Base-by-base conservation (phyloP, 2,113 vertebrate genomes). In the Phycodurus eques region DNA sequence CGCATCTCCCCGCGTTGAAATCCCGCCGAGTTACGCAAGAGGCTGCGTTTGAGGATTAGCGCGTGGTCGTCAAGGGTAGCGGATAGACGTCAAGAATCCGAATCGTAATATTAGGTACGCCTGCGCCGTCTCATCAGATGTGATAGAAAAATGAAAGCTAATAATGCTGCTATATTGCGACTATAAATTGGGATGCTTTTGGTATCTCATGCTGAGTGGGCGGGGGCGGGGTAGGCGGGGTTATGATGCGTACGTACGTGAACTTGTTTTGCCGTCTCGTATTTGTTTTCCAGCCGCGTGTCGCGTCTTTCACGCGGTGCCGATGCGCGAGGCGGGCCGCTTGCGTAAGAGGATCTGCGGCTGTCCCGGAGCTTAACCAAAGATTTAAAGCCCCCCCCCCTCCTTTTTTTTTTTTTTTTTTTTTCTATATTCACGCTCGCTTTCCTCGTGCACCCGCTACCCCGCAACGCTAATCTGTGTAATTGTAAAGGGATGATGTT, bases 311-410 rank as follows among this genome's bases (percentile, higher is more conserved):
- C 8, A 56, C n/a, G 46, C 22, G 64, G 44, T 44, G 74, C 61
- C 56, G 82, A 76, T 77, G 72, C 71, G 74, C n/a, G 74, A 78
- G 85, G 80, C 67, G 73, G 82, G 57, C 73, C 64, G 81, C n/a
- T 92, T 92, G 87, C 87, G 84, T 92, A 92, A 92, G 87, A 87
- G 87, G 89, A 92, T 92, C 88, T 85, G 83, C 87, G 80, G 79
- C 87, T 83, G 89, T 90, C 87, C 90, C 83, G 80, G 78, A 87
- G 90, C 88, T 92, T 92, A 92, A 83, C 83, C 69, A 72, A 83
- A 84, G 89, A 90, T 90, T 90, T 89, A 87, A 87, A 79, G 60
- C 83, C 80, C 80, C 82, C 49, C 49, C 49, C 5, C 49, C 53
- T 7, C 9, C 19, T 8, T 80, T 74, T 75, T 81, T 89, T 80